Evolutionary conservation across 1,140 invertebrate genomes (phyloP).

Genomic region (Vanessa atalanta): DNA sequence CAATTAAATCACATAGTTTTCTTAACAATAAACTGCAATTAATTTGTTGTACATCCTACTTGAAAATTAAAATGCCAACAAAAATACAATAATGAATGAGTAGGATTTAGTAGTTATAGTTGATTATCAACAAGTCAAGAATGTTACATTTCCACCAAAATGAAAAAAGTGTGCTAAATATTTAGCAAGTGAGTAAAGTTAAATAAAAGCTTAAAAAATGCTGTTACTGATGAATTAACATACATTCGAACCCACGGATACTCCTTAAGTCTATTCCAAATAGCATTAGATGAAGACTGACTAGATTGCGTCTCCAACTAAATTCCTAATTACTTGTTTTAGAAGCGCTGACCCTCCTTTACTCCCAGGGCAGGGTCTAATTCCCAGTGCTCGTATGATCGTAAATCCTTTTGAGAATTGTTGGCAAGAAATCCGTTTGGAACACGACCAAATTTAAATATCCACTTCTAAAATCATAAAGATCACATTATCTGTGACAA

Average conservation of each 20-base stretch:
- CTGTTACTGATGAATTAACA: background rate
- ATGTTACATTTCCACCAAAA: too few relatives aligned
- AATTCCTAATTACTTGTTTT: conserved; percentile 12
- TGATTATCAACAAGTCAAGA: too few relatives aligned
- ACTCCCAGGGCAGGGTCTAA: conserved; percentile 4
- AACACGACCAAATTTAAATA: conserved; percentile 37
- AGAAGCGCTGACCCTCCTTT: conserved; percentile 12
- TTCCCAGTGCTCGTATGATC: conserved; percentile 17
- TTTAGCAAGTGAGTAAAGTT: too few relatives aligned
- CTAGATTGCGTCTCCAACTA: background rate
- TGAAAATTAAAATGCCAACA: too few relatives aligned
- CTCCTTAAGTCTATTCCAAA: background rate
- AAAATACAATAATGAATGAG: too few relatives aligned
- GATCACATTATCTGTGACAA: conserved; percentile 19
- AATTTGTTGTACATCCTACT: too few relatives aligned
- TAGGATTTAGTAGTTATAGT: too few relatives aligned
- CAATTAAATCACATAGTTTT: too few relatives aligned
- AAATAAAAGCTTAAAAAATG: too few relatives aligned
- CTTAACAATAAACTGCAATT: too few relatives aligned
- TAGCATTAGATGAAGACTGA: background rate
- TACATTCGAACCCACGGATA: background rate
- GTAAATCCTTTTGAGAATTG: conserved; percentile 30
- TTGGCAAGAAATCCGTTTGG: conserved; percentile 35
- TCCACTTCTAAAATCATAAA: conserved; percentile 26
- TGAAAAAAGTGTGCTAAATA: too few relatives aligned